phyloP scores from a whole-genome alignment of 2,888 invertebrate species.

The Pterostichus niger region DNA sequence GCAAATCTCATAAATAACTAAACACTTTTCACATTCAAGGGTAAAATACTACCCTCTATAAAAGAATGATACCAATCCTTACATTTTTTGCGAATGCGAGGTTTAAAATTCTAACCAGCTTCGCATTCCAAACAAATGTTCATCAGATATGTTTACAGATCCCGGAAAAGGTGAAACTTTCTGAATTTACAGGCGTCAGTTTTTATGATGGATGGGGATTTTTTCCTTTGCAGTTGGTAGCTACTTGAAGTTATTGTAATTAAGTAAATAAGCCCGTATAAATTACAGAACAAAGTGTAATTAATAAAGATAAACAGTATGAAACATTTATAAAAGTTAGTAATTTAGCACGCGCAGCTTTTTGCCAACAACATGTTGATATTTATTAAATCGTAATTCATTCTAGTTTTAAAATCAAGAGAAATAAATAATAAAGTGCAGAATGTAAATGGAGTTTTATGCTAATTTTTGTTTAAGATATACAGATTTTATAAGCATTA shows the following conservation, averaged over 20 bases:
- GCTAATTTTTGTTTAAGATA: too few species aligned
- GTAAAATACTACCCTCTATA: too few species aligned
- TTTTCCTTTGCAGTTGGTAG: too few species aligned
- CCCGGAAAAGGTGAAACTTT: background rate
- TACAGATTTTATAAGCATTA: too few species aligned
- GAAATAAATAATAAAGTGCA: too few species aligned
- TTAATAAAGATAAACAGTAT: constrained; percentile 33
- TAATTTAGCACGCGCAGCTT: background rate
- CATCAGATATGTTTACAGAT: constrained; percentile 16
- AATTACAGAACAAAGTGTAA: constrained; percentile 7
- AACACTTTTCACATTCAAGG: too few species aligned
- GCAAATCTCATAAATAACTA: too few species aligned
- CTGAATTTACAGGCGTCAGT: background rate
- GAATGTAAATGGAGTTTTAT: too few species aligned
- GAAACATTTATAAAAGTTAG: background rate
- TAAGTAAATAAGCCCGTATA: constrained; percentile 21
- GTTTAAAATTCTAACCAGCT: constrained; percentile 8
- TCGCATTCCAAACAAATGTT: background rate
- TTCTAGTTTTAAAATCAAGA: too few species aligned
- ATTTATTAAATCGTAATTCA: too few species aligned
- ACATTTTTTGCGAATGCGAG: background rate
- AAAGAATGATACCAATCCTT: too few species aligned
- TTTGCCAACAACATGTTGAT: too few species aligned
- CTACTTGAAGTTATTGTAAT: constrained; percentile 26
- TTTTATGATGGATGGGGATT: constrained; percentile 16